Percentiles rank a stretch among this genome's conserved stretches.
Evolutionary conservation across 2,797 vertebrate species (phyloP).

Genomic region (Paguma larvata): DNA sequence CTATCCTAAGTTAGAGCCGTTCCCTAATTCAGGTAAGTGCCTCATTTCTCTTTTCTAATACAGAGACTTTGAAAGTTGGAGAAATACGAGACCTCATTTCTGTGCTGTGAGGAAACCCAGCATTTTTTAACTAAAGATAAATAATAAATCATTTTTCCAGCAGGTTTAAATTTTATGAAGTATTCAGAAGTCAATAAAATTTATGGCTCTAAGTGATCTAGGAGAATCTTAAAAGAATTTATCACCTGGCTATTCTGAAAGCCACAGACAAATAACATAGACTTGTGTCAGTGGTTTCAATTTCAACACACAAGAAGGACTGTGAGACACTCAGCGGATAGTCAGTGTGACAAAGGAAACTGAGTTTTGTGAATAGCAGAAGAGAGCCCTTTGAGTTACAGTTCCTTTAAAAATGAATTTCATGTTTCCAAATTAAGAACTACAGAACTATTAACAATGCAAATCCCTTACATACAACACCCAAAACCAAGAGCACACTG

Average conservation of each 20-base stretch:
- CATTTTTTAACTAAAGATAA: neutral
- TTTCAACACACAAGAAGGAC: neutral
- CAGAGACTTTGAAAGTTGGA: neutral
- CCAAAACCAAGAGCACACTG: too few species aligned
- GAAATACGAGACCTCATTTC: neutral
- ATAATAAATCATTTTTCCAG: neutral
- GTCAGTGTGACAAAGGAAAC: neutral
- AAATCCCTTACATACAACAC: too few species aligned
- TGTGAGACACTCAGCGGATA: neutral
- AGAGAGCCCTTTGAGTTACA: neutral
- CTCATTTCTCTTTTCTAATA: neutral
- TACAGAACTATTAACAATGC: neutral
- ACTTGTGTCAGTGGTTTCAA: conserved; percentile 22
- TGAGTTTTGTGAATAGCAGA: neutral
- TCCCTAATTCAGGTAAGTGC: neutral
- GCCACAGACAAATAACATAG: neutral
- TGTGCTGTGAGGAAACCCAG: neutral
- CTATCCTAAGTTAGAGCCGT: neutral
- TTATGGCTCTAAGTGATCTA: neutral
- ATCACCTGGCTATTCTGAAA: neutral
- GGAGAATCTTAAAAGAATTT: neutral
- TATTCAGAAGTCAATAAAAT: neutral
- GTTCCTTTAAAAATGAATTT: neutral
- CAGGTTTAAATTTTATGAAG: conserved; percentile 27
- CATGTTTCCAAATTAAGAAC: neutral